Evolutionary conservation across 2,888 invertebrate genomes (phyloP), one percentile per base, ranked within the genome.

Genomic region (Metopia argyrocephala): DNA sequence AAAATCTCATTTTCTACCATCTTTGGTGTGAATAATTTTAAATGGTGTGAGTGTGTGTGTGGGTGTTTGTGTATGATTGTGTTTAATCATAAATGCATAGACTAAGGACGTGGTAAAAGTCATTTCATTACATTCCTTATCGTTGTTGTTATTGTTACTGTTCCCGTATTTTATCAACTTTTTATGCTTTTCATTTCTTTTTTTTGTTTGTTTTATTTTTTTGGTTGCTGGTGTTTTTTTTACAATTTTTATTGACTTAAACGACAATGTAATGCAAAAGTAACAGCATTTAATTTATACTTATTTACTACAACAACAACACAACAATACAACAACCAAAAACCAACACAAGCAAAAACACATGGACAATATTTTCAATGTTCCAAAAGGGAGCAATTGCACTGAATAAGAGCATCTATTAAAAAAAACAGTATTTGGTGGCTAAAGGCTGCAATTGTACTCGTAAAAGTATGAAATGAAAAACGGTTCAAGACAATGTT

Each of bases 81-180:
- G 27, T 23, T 59, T 65, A 56, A 70, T 65, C 64, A 45, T 64
- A 64, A 54, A 23, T 38, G 61, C 79, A 82, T 73, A 76, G 68
- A 69, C 82, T n/a, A 79, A 78, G 64, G 76, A 73, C 70, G 66
- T 71, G 75, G 76, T 68, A 66, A 82, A 83, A 82, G 78, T 66
- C 78, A 82, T 83, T 83, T 84, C 80, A 83, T 84, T 84, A 80
- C 74, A 62, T 69, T 76, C 18, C 21, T 46, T 73, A 64, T 76
- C 64, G 57, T 76, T 73, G 68, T 57, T 59, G 64, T 81, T 69
- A 48, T 69, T 64, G 48, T 57, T 46, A 69, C n/a, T n/a, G n/a
- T n/a, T n/a, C n/a, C n/a, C n/a, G n/a, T n/a, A n/a, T n/a, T n/a
- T n/a, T n/a, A n/a, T n/a, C n/a, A n/a, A n/a, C n/a, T n/a, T n/a